phyloP scores from a whole-genome alignment of 2,113 vertebrate species.

The Sinocyclocheilus rhinocerous region DNA sequence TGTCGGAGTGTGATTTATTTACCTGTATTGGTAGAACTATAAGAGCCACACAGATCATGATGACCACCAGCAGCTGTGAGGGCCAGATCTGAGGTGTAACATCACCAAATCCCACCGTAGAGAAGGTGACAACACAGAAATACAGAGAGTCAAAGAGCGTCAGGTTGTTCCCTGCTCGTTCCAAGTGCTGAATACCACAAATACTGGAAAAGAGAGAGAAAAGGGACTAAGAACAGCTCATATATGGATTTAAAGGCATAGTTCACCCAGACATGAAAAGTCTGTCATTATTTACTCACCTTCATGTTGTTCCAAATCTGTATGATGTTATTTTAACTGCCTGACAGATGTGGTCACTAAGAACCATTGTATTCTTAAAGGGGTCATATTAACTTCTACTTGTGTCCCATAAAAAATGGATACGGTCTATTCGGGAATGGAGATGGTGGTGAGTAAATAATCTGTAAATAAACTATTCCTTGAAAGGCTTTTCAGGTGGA shows the following conservation, averaged over 20 bases:
- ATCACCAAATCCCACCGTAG: conserved; percentile 82
- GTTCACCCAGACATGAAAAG: not conserved
- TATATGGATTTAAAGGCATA: not conserved
- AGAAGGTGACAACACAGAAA: conserved; percentile 85
- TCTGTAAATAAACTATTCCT: not conserved
- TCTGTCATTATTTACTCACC: not conserved
- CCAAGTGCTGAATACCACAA: conserved; percentile 81
- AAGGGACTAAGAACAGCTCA: not conserved
- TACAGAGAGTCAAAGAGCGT: conserved; percentile 83
- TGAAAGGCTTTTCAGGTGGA: conserved; percentile 10
- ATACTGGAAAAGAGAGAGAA: conserved; percentile 67
- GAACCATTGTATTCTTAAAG: not conserved
- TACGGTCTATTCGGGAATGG: not conserved
- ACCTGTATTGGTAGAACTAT: conserved; percentile 85
- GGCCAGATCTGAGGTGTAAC: conserved; percentile 84
- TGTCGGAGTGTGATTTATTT: conserved; percentile 12
- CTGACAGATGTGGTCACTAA: not conserved
- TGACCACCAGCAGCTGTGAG: conserved; percentile 83
- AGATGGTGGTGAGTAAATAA: not conserved
- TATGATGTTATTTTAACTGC: not conserved
- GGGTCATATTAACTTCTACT: not conserved
- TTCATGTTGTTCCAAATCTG: not conserved
- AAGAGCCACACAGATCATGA: conserved; percentile 85
- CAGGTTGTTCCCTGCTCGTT: conserved; percentile 81
- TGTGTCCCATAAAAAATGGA: not conserved